Conservation (phyloP, 2,888 invertebrate genomes). For the Sipha maydis region DNA sequence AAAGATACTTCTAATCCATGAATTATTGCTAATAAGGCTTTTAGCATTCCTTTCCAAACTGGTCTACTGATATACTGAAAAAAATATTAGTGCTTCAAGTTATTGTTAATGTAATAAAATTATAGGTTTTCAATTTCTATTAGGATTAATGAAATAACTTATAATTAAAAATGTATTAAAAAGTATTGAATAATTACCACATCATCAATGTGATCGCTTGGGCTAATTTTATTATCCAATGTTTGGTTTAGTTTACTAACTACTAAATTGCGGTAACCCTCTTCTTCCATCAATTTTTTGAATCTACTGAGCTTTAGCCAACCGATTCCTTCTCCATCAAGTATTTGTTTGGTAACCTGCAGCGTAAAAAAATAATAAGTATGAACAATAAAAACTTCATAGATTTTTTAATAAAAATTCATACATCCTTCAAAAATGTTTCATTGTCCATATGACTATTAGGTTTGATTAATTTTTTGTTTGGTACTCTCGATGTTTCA, state of each 20-base stretch:
- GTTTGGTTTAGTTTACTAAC: slow-evolving; percentile 94
- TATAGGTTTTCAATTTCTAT: neutral
- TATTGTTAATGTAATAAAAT: neutral
- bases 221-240: slow-evolving; percentile 89
- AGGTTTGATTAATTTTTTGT: slow-evolving; percentile 18
- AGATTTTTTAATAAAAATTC: slow-evolving; percentile 64
- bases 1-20: slow-evolving; percentile 92
- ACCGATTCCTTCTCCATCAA: slow-evolving; percentile 94
- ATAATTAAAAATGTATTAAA: neutral
- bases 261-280: slow-evolving; percentile 95
- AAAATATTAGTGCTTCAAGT: slow-evolving; percentile 19
- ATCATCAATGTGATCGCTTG: slow-evolving; percentile 97
- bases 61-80: slow-evolving; percentile 84
- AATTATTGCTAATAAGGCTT: slow-evolving; percentile 87
- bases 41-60: slow-evolving; percentile 96
- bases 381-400: too few species aligned
- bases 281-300: slow-evolving; percentile 98
- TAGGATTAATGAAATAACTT: neutral
- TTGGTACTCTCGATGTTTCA: slow-evolving; percentile 75
- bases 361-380: neutral
- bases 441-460: slow-evolving; percentile 89
- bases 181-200: slow-evolving; percentile 77
- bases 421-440: slow-evolving; percentile 89
- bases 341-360: slow-evolving; percentile 81
- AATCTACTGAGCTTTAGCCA: slow-evolving; percentile 94